Evolutionary conservation across 2,888 invertebrate genomes (phyloP).

Genomic region (Agrotis ipsilon): DNA sequence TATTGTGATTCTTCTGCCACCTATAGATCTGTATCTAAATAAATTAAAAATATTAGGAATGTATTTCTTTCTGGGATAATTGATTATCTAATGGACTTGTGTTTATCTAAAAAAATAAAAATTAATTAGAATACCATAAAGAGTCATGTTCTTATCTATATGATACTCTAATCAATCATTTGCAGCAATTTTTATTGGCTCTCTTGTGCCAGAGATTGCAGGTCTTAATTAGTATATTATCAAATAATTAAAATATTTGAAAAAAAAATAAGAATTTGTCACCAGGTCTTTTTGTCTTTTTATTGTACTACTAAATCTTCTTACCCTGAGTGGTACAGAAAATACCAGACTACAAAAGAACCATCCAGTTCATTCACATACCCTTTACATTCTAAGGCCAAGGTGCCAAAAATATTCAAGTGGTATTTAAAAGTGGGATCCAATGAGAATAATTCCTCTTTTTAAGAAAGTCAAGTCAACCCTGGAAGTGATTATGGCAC

Average conservation of each 20-base stretch:
- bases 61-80: not conserved
- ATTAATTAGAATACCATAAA: conserved; percentile 10
- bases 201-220: not conserved
- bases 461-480: no score
- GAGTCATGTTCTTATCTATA: conserved; percentile 1
- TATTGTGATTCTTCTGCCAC: not conserved
- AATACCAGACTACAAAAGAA: no score
- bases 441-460: no score
- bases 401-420: no score
- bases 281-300: no score
- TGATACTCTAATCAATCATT: conserved; percentile 17
- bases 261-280: not conserved
- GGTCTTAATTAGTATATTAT: not conserved
- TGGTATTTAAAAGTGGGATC: no score
- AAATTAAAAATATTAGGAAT: not conserved
- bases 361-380: no score
- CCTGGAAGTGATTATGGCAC: no score
- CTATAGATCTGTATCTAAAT: not conserved
- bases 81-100: not conserved
- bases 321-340: no score
- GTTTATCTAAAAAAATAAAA: conserved; percentile 26
- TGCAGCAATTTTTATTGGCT: conserved; percentile 10
- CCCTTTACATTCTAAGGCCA: no score
- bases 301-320: no score
- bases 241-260: not conserved